Conservation (phyloP, 2,113 vertebrate genomes). For the Bos taurus region DNA sequence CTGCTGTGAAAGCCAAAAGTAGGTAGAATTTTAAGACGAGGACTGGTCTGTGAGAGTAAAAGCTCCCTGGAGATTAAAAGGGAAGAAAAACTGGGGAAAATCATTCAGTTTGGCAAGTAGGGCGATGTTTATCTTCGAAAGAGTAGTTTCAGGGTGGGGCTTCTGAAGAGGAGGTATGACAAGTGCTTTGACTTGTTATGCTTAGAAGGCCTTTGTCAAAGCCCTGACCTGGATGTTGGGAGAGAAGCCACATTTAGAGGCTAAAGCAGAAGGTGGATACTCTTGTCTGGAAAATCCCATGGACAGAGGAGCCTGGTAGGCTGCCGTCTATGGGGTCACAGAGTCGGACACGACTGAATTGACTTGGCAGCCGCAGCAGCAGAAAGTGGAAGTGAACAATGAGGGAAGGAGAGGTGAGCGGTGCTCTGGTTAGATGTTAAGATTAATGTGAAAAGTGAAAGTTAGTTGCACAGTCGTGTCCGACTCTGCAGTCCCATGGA, state of each 20-base stretch:
- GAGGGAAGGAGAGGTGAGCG: fast-evolving
- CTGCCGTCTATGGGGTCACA: too few species aligned
- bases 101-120: background rate
- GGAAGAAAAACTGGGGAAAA: background rate
- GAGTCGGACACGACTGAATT: too few species aligned
- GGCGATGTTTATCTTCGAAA: background rate
- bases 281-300: too few species aligned
- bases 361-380: background rate
- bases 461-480: background rate
- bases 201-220: background rate
- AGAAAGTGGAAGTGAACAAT: too few species aligned
- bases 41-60: background rate
- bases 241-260: background rate
- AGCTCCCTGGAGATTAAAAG: background rate
- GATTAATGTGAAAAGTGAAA: background rate
- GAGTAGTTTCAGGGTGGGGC: background rate
- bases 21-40: background rate
- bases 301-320: too few species aligned
- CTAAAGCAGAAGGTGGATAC: background rate
- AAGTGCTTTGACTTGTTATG: background rate
- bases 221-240: background rate
- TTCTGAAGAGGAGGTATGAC: background rate
- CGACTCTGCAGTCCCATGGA: fast-evolving
- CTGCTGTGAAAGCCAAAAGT: fast-evolving
- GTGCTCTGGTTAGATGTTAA: too few species aligned